Conservation (phyloP, 2,113 vertebrate species). For the Passer domesticus region DNA sequence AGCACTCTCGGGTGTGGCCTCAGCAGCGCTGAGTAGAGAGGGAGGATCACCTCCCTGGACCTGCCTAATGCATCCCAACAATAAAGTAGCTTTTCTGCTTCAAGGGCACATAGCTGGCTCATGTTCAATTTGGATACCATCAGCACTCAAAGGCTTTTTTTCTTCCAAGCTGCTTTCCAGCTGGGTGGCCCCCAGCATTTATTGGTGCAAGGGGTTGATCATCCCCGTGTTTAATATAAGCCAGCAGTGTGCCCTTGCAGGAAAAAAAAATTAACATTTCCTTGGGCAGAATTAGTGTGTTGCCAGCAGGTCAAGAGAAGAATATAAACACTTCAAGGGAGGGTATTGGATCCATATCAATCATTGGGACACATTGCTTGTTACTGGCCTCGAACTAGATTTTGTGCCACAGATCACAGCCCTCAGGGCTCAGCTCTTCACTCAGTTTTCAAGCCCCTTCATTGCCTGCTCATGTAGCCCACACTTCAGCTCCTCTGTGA, state of each 20-base stretch:
- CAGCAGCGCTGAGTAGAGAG: neutral
- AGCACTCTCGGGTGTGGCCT: neutral
- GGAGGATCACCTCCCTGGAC: neutral
- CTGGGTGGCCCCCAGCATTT: neutral
- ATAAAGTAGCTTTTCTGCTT: neutral
- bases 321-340: neutral
- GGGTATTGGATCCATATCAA: neutral
- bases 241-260: neutral
- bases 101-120: neutral
- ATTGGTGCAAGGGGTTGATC: neutral
- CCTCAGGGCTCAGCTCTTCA: neutral
- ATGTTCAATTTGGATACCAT: neutral
- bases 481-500: neutral
- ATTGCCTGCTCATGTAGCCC: neutral
- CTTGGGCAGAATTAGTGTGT: neutral
- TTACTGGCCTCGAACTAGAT: neutral
- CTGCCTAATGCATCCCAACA: neutral
- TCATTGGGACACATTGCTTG: neutral
- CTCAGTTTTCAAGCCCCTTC: neutral
- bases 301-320: neutral
- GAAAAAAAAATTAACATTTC: neutral
- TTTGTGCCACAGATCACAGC: neutral
- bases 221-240: fast-evolving
- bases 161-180: neutral
- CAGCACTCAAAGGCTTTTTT: neutral